Evolutionary conservation across 2,888 invertebrate species (phyloP), one percentile per base, ranked within the genome.

Genomic region (Drosophila niveifrons): DNA sequence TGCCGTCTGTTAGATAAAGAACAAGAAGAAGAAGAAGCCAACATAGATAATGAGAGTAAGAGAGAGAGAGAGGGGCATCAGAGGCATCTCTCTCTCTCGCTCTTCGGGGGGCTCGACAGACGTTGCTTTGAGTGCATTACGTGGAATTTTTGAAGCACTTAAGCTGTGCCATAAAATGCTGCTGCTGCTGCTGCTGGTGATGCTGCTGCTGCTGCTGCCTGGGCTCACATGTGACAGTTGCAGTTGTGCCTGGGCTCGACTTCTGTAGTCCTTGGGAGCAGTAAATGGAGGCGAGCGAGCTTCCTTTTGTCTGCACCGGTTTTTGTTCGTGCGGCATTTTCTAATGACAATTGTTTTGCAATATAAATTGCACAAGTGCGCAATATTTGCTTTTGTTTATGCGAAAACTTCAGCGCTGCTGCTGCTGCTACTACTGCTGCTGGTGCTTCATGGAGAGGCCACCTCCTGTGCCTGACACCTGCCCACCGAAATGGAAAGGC

Each of bases 341-440:
- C 90, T 90, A 89, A 91, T 90, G 89, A 89, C 91, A 91, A 91
- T 90, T 90, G 90, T 87, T 89, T 90, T 90, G 90, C 89, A 82
- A 90, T 90, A 90, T 89, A 91, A 90, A 91, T 88, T 89, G 87
- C 82, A 90, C 91, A 88, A 90, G 90, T 90, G 91, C 89, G 90
- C 91, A 89, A 89, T 90, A 91, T 90, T 89, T 87, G 90, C 81
- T 82, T 90, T 83, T 86, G 80, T 83, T 89, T 88, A 88, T 89
- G 90, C 75, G 77, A 82, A 85, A 80, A 83, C 87, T 81, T 87
- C 75, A 82, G 71, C 73, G 52, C 63, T 41, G 64, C 13, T 34
- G n/a, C 18, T 47, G 50, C 66, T 59, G 52, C 48, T 53, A 62
- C 13, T 34, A 9, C 18, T 47, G 50, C 66, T 59, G 52, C 47